Evolutionary conservation across 2,113 vertebrate genomes (phyloP).

Genomic region (Onychorhynchus coronatus): DNA sequence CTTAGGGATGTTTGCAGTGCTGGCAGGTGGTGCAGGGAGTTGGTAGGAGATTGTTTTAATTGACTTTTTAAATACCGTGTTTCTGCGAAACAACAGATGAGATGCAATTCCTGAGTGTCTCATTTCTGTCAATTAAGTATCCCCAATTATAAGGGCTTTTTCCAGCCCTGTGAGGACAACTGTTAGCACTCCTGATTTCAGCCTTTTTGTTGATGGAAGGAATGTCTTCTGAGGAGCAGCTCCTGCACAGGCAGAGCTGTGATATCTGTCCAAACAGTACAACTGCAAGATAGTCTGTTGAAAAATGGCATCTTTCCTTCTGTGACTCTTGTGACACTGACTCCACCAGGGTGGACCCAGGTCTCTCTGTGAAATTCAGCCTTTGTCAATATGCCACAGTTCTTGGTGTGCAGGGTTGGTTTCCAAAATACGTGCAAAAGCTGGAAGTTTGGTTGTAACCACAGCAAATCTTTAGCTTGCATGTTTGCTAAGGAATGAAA

Average conservation of each 20-base stretch:
- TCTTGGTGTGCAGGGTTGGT: accelerated
- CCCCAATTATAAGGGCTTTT: background rate
- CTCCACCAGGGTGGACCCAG: background rate
- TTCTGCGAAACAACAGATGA: background rate
- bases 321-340: background rate
- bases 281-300: background rate
- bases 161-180: background rate
- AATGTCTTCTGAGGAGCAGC: background rate
- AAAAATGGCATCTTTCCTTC: background rate
- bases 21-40: background rate
- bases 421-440: background rate
- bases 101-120: background rate
- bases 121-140: background rate
- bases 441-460: background rate
- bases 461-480: background rate
- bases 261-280: background rate
- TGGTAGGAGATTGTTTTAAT: background rate
- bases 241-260: background rate
- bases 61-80: background rate
- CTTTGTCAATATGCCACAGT: background rate
- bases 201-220: background rate
- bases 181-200: background rate
- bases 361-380: background rate
- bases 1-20: background rate
- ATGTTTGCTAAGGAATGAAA: background rate